Base-by-base conservation (phyloP, 2,888 invertebrate genomes). In the Apocheima hispidaria region DNA sequence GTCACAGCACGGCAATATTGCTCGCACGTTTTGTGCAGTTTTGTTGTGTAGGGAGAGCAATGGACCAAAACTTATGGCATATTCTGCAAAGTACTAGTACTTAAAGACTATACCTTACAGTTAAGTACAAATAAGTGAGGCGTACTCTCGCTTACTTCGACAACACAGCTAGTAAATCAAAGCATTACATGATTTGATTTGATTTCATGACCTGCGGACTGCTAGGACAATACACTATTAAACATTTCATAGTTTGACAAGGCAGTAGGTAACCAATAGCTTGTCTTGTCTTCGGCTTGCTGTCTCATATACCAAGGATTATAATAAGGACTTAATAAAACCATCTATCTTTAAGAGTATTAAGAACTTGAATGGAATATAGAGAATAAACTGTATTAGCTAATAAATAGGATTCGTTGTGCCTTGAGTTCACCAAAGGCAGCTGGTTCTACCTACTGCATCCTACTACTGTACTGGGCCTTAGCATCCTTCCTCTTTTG, bases 231-330 rank as follows among this genome's bases (percentile, higher is more conserved):
- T 23, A 21, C 40, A 7, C 16, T 41, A 41, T 43, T 53, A 60
- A 54, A 60, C 43, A 43, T 43, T 16, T 60, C 53, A 26, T 40
- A 18, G 53, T 35, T 36, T 51, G 58, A 51, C 58, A 58, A 38
- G 44, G 14, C 38, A 36, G 30, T n/a, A 10, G n/a, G 12, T 12
- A 46, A 30, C 30, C 18, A 4, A 30, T 30, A 1, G 49, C 6
- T 23, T 33, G 16, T 36, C 21, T 33, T 33, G 48, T 12, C 23
- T 26, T 43, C 18, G 26, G 20, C 16, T 36, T 16, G 36, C 36
- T 18, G 16, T 40, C 20, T 38, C 18, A 18, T 20, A 40, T 16
- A 5, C 16, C 5, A 36, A 9, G 16, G 3, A 21, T 10, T 4
- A 40, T n/a, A n/a, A n/a, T n/a, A 40, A 40, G 36, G 36, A 36